Evolutionary conservation across 2,888 invertebrate species (phyloP).

Genomic region (Monopis laevigella): DNA sequence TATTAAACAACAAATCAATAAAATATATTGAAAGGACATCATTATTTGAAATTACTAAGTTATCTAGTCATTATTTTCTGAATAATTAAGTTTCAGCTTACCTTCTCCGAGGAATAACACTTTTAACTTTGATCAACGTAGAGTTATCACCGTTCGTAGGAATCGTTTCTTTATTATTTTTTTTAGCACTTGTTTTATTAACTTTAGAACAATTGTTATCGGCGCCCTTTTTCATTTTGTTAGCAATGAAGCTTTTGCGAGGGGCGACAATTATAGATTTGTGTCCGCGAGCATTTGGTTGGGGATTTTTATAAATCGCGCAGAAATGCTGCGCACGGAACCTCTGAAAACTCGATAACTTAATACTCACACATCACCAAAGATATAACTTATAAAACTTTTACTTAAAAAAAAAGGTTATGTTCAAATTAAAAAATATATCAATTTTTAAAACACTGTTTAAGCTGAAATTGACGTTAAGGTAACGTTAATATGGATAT

Average conservation of each 20-base stretch:
- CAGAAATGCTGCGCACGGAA: conserved; percentile 60
- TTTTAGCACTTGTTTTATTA: conserved; percentile 1
- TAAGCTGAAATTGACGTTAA: too few relatives aligned
- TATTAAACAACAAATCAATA: too few relatives aligned
- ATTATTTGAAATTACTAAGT: too few relatives aligned
- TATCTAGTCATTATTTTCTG: too few relatives aligned
- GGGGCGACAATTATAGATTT: conserved; percentile 44
- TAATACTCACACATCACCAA: too few relatives aligned
- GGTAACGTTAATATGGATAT: too few relatives aligned
- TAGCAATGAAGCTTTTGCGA: conserved; percentile 8
- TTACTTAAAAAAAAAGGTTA: too few relatives aligned
- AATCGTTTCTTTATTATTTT: conserved; percentile 32
- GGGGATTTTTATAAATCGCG: conserved; percentile 64
- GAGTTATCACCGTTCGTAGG: conserved; percentile 24
- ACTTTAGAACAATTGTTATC: conserved; percentile 20
- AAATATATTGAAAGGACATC: too few relatives aligned
- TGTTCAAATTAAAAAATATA: too few relatives aligned
- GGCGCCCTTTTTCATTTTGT: conserved; percentile 32
- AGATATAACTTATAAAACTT: too few relatives aligned
- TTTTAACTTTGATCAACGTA: conserved; percentile 56
- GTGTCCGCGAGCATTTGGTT: conserved; percentile 49
- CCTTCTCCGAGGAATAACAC: conserved; percentile 56
- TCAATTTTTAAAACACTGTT: too few relatives aligned
- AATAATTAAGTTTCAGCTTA: conserved; percentile 25
- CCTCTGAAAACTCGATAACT: too few relatives aligned